Evolutionary conservation across 2,888 invertebrate genomes (phyloP), one percentile per base, ranked within the genome.

Genomic region (Euproctis similis): DNA sequence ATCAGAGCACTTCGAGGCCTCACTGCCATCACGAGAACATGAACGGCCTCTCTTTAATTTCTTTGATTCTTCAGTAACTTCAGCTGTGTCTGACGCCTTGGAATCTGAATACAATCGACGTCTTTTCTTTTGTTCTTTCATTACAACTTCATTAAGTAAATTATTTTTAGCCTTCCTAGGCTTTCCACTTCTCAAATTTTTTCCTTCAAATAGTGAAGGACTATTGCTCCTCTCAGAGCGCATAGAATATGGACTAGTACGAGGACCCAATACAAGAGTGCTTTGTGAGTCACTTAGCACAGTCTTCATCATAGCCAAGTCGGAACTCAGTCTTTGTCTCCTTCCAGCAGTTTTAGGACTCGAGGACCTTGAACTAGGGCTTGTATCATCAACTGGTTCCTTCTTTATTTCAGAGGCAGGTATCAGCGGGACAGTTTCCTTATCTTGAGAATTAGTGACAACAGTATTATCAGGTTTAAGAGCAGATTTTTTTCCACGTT

Each of bases 101-200:
- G 88, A 87, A 42, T 88, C 88, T 38, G 87, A 87, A 28, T 87
- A 62, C 31, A 88, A 62, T 46, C 82, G 68, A 46, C 86, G 76
- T 42, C 87, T 75, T 48, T 86, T 85, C 51, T 86, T 86, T 39
- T 77, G 76, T 46, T 87, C 87, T 38, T 84, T 84, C 52, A 77
- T 72, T n/a, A 88, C 75, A 36, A 88, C 88, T 45, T 88, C 88
- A 52, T 86, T 80, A 19, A 89, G 59, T 24, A 86, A 71, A 45
- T 82, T 73, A 45, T 75, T 86, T 53, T 87, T 88, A 6, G 87
- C 70, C 66, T 89, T 89, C 31, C 90, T 82, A 24, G 89, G 86
- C 57, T 90, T 90, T 0, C 90, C 90, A 60, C 90, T 90, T 28
- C 90, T 76, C 30, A 90, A 71, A 36, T 87, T 87, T 40, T 89